Evolutionary conservation across 2,113 vertebrate genomes (phyloP).

Genomic region (Artemisiospiza belli): DNA sequence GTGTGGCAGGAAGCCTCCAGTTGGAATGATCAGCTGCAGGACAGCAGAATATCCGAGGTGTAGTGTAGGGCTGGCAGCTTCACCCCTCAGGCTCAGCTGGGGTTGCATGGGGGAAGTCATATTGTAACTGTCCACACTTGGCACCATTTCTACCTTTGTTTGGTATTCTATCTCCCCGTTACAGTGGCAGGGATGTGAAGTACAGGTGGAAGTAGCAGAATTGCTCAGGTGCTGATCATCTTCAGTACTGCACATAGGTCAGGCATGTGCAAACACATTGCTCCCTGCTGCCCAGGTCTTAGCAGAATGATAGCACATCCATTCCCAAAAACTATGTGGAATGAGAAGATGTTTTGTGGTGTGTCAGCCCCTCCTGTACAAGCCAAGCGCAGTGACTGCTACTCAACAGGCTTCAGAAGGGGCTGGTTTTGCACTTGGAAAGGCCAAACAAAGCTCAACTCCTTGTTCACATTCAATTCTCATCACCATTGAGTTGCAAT

Average conservation of each 20-base stretch:
- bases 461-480: neutral
- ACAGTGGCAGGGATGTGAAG: neutral
- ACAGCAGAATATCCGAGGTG: fast-evolving
- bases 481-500: neutral
- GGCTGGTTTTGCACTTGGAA: too few relatives aligned
- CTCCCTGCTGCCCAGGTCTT: neutral
- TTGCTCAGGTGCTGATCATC: neutral
- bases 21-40: neutral
- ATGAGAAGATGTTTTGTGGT: neutral
- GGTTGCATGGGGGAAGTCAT: fast-evolving
- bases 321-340: neutral
- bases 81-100: fast-evolving
- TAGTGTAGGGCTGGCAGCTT: neutral
- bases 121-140: too few relatives aligned
- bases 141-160: neutral
- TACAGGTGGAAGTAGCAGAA: neutral
- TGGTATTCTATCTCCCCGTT: neutral
- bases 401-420: neutral
- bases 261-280: fast-evolving
- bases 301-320: neutral
- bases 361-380: too few relatives aligned
- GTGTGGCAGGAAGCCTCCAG: neutral
- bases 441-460: neutral
- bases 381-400: fast-evolving
- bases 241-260: fast-evolving